Evolutionary conservation across 53 echinoderm and acorn worm species (phyloP).

Genomic region (Henricia sp.): DNA sequence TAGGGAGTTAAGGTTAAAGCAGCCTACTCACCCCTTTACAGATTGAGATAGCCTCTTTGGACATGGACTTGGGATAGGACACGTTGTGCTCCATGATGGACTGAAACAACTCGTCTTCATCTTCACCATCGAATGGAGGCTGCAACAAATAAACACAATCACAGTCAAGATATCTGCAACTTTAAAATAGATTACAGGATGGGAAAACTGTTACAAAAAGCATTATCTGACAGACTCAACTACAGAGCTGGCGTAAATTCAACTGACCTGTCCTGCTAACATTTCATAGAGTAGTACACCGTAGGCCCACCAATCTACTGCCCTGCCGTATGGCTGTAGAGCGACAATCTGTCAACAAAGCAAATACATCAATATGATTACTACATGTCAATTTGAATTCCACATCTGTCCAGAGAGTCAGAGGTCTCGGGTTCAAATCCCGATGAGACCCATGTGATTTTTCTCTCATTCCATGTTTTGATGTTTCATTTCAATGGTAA

Average conservation of each 20-base stretch:
- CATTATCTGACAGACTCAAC: background rate
- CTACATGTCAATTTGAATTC: too few species aligned
- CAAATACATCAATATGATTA: too few species aligned
- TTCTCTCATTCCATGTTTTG: too few species aligned
- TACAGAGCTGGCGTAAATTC: background rate
- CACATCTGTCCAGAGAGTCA: too few species aligned
- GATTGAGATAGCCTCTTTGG: constrained; percentile 94
- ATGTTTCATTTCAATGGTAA: too few species aligned
- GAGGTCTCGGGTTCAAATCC: too few species aligned
- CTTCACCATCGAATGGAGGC: constrained; percentile 99
- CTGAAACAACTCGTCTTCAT: constrained; percentile 97
- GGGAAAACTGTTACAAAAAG: background rate
- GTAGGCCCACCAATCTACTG: constrained; percentile 99
- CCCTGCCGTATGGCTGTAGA: constrained; percentile 96
- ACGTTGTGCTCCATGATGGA: constrained; percentile 99
- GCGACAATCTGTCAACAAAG: constrained; percentile 86
- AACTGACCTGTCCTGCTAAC: constrained; percentile 96
- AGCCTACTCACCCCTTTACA: constrained; percentile 94
- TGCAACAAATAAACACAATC: constrained; percentile 37
- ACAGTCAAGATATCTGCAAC: too few species aligned
- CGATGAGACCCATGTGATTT: too few species aligned
- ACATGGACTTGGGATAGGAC: constrained; percentile 97
- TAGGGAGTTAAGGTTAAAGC: too few species aligned
- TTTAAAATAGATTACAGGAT: background rate
- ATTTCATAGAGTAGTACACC: constrained; percentile 99